Percentiles rank a stretch among this genome's conserved stretches.
These are phyloP conservation scores for Hassar affinis DNA, from an alignment of 2,113 vertebrate genomes.

Conservation along the genomic window DNA sequence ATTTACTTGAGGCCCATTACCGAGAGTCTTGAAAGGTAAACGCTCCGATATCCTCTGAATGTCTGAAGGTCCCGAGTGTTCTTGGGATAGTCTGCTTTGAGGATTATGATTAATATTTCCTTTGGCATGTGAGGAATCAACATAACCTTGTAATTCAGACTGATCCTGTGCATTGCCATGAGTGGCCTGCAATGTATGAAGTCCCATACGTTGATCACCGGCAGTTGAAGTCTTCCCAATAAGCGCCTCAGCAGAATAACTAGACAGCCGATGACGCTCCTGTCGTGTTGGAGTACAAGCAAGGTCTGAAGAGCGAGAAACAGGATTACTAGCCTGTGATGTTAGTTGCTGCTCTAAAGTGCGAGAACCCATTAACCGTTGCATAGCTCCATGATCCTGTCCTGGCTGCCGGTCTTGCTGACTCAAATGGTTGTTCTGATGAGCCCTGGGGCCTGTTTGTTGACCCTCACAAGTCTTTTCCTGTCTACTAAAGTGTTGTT, in stretches of 20 bases:
- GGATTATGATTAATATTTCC: slow-evolving; percentile 80
- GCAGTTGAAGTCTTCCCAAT: slow-evolving; percentile 90
- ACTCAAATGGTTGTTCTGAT: slow-evolving; percentile 80
- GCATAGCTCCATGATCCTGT: slow-evolving; percentile 82
- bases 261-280: slow-evolving; percentile 92
- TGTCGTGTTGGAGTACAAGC: slow-evolving; percentile 86
- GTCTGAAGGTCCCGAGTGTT: slow-evolving; percentile 79
- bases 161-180: slow-evolving; percentile 81
- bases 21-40: slow-evolving; percentile 84
- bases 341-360: slow-evolving; percentile 91
- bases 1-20: slow-evolving; percentile 72
- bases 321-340: slow-evolving; percentile 82
- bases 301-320: slow-evolving; percentile 86
- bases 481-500: slow-evolving; percentile 84
- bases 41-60: slow-evolving; percentile 86
- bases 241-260: slow-evolving; percentile 95
- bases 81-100: slow-evolving; percentile 79
- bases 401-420: slow-evolving; percentile 75
- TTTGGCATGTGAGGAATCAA: slow-evolving; percentile 88
- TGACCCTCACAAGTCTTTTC: slow-evolving; percentile 93
- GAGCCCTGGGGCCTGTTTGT: slow-evolving; percentile 72
- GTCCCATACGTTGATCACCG: slow-evolving; percentile 83
- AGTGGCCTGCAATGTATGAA: slow-evolving; percentile 79
- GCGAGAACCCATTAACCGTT: slow-evolving; percentile 89
- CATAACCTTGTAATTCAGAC: slow-evolving; percentile 87